These are phyloP conservation scores for Gryllus bimaculatus DNA, from an alignment of 1,140 invertebrate genomes.

Conservation along the genomic window DNA sequence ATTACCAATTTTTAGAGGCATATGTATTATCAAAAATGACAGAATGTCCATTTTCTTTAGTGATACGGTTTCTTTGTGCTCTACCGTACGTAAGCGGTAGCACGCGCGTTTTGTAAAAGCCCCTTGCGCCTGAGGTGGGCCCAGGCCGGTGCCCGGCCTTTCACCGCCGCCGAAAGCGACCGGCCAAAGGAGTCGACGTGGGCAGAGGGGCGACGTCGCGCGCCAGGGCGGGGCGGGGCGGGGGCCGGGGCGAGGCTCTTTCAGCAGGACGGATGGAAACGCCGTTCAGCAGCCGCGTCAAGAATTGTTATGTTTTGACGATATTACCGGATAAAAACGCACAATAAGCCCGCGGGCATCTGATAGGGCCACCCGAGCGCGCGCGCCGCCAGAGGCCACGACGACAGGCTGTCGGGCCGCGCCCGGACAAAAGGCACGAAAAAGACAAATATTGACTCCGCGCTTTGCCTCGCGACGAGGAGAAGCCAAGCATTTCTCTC, in stretches of 20 bases:
- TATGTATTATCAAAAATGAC: too few species aligned
- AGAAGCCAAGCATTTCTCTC: too few species aligned
- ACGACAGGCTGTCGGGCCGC: too few species aligned
- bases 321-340: slow-evolving; percentile 1
- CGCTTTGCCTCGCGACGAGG: not conserved
- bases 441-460: not conserved
- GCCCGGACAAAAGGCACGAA: not conserved
- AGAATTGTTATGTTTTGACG: not conserved
- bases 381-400: too few species aligned
- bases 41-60: too few species aligned
- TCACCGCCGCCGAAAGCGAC: not conserved
- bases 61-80: too few species aligned
- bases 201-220: not conserved
- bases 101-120: too few species aligned
- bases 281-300: not conserved
- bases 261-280: not conserved
- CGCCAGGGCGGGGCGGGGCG: too few species aligned
- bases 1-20: too few species aligned
- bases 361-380: not conserved
- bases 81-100: too few species aligned
- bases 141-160: not conserved
- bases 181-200: not conserved
- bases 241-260: too few species aligned
- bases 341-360: not conserved
- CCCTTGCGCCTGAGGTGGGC: too few species aligned